phyloP scores from a whole-genome alignment of 2,113 vertebrate species.

The Brachirus orientalis region DNA sequence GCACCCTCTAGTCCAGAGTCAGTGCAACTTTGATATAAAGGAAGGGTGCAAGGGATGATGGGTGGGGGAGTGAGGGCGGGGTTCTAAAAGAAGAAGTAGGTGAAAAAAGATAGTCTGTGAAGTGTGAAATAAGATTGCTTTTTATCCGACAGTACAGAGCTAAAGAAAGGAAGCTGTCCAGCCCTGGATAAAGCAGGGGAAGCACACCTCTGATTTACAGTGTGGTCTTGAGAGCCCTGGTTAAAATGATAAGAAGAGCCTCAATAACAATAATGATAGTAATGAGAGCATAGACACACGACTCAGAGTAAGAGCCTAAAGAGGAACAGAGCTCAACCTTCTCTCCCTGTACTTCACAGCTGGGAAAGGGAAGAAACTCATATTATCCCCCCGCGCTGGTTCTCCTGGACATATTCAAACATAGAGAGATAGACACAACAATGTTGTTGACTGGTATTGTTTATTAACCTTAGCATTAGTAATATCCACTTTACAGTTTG shows the following conservation, averaged over 20 bases:
- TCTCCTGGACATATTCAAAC: constrained; percentile 48
- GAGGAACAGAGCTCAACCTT: constrained; percentile 33
- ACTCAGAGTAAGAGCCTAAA: constrained; percentile 44
- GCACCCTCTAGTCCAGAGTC: constrained; percentile 80
- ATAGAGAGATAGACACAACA: constrained; percentile 43
- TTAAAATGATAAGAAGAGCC: constrained; percentile 79
- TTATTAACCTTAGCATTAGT: not conserved
- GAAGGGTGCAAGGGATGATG: constrained; percentile 74
- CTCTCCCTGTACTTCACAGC: constrained; percentile 34
- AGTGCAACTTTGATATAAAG: constrained; percentile 84
- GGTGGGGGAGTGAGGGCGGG: constrained; percentile 49
- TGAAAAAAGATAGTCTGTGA: constrained; percentile 80
- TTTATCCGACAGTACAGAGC: constrained; percentile 80
- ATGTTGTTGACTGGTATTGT: constrained; percentile 36
- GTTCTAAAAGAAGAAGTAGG: constrained; percentile 68
- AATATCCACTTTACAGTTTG: constrained; percentile 36
- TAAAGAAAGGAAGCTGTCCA: constrained; percentile 81
- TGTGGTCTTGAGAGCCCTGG: constrained; percentile 74
- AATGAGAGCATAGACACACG: constrained; percentile 70
- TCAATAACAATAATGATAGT: constrained; percentile 79
- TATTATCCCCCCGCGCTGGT: constrained; percentile 54
- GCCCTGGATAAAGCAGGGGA: constrained; percentile 65
- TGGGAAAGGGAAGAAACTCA: constrained; percentile 50
- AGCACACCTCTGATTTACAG: constrained; percentile 61
- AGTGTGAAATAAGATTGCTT: constrained; percentile 87